These are phyloP conservation scores for Eublepharis macularius DNA, from an alignment of 2,113 vertebrate species.

Conservation along the genomic window DNA sequence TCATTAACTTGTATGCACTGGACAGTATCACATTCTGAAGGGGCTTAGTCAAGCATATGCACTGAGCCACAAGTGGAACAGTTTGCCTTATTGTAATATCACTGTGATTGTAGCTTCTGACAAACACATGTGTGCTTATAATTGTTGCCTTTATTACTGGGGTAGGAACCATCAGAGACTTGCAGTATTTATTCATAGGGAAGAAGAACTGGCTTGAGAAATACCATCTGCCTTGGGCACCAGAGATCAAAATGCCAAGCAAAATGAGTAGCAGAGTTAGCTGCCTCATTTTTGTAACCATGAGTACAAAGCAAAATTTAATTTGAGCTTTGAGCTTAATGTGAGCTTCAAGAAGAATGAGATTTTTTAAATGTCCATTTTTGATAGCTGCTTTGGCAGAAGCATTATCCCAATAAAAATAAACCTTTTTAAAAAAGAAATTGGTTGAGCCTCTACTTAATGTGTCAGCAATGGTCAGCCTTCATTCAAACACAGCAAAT, in stretches of 20 bases:
- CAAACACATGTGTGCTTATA: neutral
- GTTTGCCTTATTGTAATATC: neutral
- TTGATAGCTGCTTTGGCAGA: conserved; percentile 68
- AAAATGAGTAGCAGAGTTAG: conserved; percentile 39
- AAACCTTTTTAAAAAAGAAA: conserved; percentile 52
- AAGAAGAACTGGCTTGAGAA: neutral
- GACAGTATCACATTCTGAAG: neutral
- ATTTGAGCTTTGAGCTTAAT: conserved; percentile 58
- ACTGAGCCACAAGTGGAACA: neutral
- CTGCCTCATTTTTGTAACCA: conserved; percentile 52
- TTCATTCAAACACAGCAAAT: conserved; percentile 30
- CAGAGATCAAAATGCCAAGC: conserved; percentile 35
- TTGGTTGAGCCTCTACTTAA: conserved; percentile 37
- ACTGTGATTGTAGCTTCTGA: neutral
- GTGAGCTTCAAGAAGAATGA: conserved; percentile 40
- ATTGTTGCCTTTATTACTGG: neutral
- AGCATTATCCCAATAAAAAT: conserved; percentile 60
- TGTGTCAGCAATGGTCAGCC: conserved; percentile 27
- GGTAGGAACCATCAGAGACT: neutral
- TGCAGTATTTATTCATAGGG: neutral
- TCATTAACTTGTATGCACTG: neutral
- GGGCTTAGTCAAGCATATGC: neutral
- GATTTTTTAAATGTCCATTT: conserved; percentile 53
- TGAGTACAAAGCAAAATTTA: conserved; percentile 52
- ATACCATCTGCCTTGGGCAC: conserved; percentile 29